Conservation (phyloP, 1,140 invertebrate species). For the Atta colombica region DNA sequence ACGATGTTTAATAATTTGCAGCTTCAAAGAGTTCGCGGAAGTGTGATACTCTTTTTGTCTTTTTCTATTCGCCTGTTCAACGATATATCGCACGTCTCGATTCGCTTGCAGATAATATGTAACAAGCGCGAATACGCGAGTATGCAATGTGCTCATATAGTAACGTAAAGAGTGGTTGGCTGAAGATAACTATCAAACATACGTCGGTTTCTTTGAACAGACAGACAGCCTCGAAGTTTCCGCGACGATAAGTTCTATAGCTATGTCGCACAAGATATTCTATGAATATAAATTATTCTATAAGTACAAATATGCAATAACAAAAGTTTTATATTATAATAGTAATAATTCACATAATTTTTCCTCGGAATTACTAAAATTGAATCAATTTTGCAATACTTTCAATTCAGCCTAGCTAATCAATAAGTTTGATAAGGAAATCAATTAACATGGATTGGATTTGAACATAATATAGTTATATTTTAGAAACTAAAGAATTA, state of each 20-base stretch:
- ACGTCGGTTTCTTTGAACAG: constrained; percentile 46
- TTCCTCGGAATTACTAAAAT: background rate
- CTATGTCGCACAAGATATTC: background rate
- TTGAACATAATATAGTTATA: too few relatives aligned
- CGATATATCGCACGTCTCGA: constrained; percentile 21
- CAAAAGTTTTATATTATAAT: background rate
- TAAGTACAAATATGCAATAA: background rate
- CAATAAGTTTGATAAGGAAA: background rate
- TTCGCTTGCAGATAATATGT: constrained; percentile 29
- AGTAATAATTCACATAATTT: background rate
- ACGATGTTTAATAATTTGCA: constrained; percentile 24
- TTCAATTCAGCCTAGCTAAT: background rate
- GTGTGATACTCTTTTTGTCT: background rate
- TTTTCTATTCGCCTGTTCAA: background rate
- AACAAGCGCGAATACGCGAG: constrained; percentile 20
- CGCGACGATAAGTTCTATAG: background rate
- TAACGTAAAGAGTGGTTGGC: background rate
- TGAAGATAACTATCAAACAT: constrained; percentile 42
- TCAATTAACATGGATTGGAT: background rate
- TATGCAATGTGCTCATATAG: constrained; percentile 13
- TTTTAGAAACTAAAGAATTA: too few relatives aligned
- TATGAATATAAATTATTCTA: constrained; percentile 41
- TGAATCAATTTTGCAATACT: background rate
- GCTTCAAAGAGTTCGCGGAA: background rate
- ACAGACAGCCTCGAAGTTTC: constrained; percentile 30